These are phyloP conservation scores for Metallyticus violacea DNA, from an alignment of 2,888 invertebrate species.

Conservation along the genomic window DNA sequence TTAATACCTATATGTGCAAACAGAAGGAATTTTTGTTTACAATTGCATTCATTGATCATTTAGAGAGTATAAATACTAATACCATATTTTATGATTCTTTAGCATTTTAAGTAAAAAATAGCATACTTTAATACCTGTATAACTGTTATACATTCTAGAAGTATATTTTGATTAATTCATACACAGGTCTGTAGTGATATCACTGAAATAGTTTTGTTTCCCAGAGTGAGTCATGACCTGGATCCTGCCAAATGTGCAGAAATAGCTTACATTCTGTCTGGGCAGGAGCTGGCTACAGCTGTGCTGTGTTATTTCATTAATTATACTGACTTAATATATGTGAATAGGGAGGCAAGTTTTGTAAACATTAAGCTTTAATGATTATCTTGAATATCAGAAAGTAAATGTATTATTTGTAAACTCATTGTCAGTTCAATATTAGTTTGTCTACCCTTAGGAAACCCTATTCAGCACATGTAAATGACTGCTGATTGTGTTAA, in stretches of 20 bases:
- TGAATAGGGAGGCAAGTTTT: neutral
- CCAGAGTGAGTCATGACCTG: neutral
- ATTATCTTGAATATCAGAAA: neutral
- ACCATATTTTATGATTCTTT: too few relatives aligned
- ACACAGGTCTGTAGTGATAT: neutral
- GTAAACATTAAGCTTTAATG: neutral
- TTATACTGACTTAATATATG: neutral
- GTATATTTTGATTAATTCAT: neutral
- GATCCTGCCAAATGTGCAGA: neutral
- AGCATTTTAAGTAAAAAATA: too few relatives aligned
- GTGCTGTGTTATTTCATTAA: neutral
- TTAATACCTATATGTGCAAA: neutral
- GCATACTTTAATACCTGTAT: neutral
- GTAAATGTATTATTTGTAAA: too few relatives aligned
- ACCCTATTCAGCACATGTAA: too few relatives aligned
- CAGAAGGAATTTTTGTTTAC: neutral
- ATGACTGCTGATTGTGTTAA: too few relatives aligned
- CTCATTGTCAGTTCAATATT: neutral
- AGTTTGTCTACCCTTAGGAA: neutral
- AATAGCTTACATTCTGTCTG: neutral
- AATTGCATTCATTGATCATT: too few relatives aligned
- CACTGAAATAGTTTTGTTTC: neutral
- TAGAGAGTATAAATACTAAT: too few relatives aligned
- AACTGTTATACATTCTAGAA: neutral
- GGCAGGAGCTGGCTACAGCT: neutral